These are phyloP conservation scores for Tenthredo amoena DNA, from an alignment of 2,888 invertebrate genomes.

Conservation along the genomic window DNA sequence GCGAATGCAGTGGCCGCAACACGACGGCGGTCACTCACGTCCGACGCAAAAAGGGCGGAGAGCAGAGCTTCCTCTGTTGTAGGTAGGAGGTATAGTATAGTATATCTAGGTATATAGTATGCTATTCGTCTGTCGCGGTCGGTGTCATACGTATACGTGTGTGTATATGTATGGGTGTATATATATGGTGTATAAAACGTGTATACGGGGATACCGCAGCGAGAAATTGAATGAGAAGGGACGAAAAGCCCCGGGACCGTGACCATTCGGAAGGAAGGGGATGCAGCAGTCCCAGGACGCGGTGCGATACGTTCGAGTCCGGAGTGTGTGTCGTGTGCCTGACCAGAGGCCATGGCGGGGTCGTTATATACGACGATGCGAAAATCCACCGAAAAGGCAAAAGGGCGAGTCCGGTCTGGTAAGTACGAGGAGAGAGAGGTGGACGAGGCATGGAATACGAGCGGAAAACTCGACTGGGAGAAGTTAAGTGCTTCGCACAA, in stretches of 20 bases:
- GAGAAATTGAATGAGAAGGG: slow-evolving; percentile 33
- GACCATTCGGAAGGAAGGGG: background rate
- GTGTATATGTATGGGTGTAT: background rate
- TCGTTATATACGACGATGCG: slow-evolving; percentile 5
- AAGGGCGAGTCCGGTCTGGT: background rate
- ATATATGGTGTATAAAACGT: background rate
- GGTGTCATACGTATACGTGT: background rate
- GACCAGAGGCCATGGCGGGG: background rate
- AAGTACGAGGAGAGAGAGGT: background rate
- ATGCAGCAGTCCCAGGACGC: background rate
- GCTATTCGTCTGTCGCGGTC: background rate
- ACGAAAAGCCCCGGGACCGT: background rate
- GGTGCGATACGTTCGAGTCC: background rate
- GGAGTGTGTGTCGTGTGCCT: slow-evolving; percentile 2
- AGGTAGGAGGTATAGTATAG: background rate
- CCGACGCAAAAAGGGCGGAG: slow-evolving; percentile 37
- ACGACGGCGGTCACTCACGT: slow-evolving; percentile 13
- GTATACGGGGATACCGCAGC: slow-evolving; percentile 11
- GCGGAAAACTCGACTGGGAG: background rate
- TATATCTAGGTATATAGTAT: no score
- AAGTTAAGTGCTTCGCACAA: slow-evolving; percentile 18
- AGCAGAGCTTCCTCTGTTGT: background rate
- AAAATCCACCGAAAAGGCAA: background rate
- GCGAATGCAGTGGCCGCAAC: background rate
- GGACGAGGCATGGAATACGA: background rate